Base-by-base conservation (phyloP, 2,888 invertebrate species). In the Synergus laeviventris region DNA sequence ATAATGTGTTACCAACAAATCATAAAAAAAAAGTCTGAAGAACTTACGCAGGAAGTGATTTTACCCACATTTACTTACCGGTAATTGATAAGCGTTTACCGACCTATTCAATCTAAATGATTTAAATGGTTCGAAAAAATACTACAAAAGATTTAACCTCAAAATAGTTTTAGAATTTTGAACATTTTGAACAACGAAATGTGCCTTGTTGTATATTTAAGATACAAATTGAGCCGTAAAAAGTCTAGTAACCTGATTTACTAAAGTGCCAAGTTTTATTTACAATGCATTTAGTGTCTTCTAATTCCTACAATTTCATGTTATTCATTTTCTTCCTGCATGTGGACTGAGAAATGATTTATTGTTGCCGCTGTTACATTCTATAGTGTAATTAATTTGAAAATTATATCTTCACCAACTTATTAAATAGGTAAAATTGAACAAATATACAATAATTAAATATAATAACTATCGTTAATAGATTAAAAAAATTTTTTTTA, bases 221-320 rank as follows among this genome's bases (percentile, higher is more conserved):
- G 5, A 31, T 21, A 18, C 14, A 56, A n/a, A n/a, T n/a, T n/a
- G n/a, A 24, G 1, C 21, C 5, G 14, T 21, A 21, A 56, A 11
- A 21, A 56, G 12, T 12, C 9, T 24, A 24, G 11, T 56, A 12
- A 56, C 21, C 12, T 56, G 2, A 24, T 56, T 56, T 56, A 24
- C 56, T 5, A 14, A 56, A 56, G 49, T 49, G 70, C 36, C 49
- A 49, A 49, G 36, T 70, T 31, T 1, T 70, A 14, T 70, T n/a
- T 14, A 70, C 31, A 70, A 70, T 49, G 70, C 49, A 16, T n/a
- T 9, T 70, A n/a, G 16, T 49, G 31, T 31, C 31, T 31, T 24
- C n/a, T 1, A 70, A 49, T 24, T 21, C 12, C 5, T 21, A 11
- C 1, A 14, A 56, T 21, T 12, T 11, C 12, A 14, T 14, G 21